Evolutionary conservation across 2,797 vertebrate genomes (phyloP).

Genomic region (Trematomus bernacchii): DNA sequence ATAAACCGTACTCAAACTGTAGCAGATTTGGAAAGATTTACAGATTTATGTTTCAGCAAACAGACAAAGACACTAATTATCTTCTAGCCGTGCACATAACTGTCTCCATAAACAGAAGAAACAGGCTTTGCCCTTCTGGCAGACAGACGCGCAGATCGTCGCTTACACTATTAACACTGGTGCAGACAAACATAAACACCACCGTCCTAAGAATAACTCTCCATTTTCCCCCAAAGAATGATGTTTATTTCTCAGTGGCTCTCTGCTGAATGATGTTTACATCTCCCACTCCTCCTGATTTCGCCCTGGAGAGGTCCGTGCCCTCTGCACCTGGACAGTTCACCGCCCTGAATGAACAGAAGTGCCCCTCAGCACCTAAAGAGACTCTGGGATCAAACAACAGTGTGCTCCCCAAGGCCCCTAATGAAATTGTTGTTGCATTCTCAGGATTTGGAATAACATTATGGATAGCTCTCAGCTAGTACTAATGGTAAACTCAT

Average conservation of each 20-base stretch:
- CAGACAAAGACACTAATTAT: constrained; percentile 32
- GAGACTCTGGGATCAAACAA: constrained; percentile 56
- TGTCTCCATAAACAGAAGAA: constrained; percentile 52
- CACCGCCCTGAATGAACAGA: constrained; percentile 61
- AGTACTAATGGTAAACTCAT: constrained; percentile 66
- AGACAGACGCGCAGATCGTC: constrained; percentile 51
- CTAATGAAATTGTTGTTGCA: constrained; percentile 66
- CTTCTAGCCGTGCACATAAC: constrained; percentile 27
- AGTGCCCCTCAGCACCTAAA: constrained; percentile 50
- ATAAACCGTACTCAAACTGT: constrained; percentile 4
- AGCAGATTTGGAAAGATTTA: constrained; percentile 31
- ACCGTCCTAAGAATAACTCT: constrained; percentile 78
- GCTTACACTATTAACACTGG: constrained; percentile 69
- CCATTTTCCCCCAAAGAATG: constrained; percentile 68
- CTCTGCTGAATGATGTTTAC: constrained; percentile 77
- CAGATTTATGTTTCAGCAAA: constrained; percentile 34
- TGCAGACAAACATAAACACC: constrained; percentile 73
- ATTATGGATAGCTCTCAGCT: constrained; percentile 64
- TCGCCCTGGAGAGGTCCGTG: constrained; percentile 64
- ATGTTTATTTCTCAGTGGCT: constrained; percentile 77
- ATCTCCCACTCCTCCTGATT: constrained; percentile 63
- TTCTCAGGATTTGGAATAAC: constrained; percentile 51
- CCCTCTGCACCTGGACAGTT: constrained; percentile 72
- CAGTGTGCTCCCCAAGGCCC: constrained; percentile 30
- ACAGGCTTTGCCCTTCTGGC: constrained; percentile 25